phyloP scores from a whole-genome alignment of 2,888 invertebrate genomes.

The Pseudanteris insignis region DNA sequence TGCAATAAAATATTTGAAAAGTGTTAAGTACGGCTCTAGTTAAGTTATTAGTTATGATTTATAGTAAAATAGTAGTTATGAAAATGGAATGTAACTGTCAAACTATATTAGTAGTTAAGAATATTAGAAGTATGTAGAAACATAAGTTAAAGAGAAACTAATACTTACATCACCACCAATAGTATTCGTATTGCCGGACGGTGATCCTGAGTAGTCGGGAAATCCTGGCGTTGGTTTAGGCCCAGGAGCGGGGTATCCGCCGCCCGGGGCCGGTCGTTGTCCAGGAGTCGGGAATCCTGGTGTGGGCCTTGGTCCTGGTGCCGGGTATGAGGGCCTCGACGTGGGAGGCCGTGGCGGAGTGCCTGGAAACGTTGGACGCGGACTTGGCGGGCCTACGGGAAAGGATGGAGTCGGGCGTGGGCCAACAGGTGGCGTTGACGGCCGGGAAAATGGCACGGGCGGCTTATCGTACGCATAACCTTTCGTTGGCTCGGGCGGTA shows the following conservation, averaged over 20 bases:
- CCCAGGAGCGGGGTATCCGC: slow-evolving; percentile 54
- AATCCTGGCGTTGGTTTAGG: slow-evolving; percentile 57
- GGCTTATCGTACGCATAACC: slow-evolving; percentile 79
- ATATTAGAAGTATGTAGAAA: too few relatives aligned
- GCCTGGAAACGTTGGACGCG: slow-evolving; percentile 20
- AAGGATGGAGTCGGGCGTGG: slow-evolving; percentile 49
- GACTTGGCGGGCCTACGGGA: slow-evolving; percentile 38
- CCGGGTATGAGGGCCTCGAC: slow-evolving; percentile 24
- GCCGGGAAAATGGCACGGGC: slow-evolving; percentile 67
- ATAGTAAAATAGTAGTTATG: too few relatives aligned
- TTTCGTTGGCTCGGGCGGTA: slow-evolving; percentile 75
- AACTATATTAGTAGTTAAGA: too few relatives aligned
- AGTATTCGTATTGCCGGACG: slow-evolving; percentile 50
- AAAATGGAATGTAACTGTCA: too few relatives aligned
- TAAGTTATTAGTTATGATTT: too few relatives aligned
- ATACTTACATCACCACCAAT: slow-evolving; percentile 41
- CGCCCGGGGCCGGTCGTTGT: slow-evolving; percentile 45
- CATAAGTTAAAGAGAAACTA: too few relatives aligned
- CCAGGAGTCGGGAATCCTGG: slow-evolving; percentile 42
- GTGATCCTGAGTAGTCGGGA: slow-evolving; percentile 55
- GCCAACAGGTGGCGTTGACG: slow-evolving; percentile 40
- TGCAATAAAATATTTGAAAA: too few relatives aligned
- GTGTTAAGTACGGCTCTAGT: too few relatives aligned
- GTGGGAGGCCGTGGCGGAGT: slow-evolving; percentile 19
- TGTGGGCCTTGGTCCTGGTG: slow-evolving; percentile 15